Evolutionary conservation across 2,797 vertebrate genomes (phyloP).

Genomic region (Dipus sagitta): DNA sequence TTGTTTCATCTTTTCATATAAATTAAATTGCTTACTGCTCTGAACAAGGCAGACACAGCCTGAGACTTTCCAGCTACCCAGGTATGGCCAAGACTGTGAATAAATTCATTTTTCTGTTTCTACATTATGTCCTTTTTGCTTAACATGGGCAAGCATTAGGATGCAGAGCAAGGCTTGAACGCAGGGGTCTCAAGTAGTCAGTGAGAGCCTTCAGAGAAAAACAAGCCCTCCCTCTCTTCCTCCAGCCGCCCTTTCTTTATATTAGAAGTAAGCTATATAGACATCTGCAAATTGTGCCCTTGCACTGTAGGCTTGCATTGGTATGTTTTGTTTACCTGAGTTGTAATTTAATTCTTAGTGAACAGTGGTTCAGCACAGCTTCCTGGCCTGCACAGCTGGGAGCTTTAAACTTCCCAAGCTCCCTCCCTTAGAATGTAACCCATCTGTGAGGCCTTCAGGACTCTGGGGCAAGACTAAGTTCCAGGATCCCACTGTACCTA

Average conservation of each 20-base stretch:
- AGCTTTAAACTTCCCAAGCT: not conserved
- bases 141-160: not conserved
- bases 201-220: not conserved
- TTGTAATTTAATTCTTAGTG: not conserved
- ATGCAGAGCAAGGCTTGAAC: not conserved
- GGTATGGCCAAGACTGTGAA: not conserved
- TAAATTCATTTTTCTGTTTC: not conserved
- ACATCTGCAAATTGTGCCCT: not conserved
- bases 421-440: not conserved
- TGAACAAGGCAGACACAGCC: not conserved
- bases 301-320: not conserved
- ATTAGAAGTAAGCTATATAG: not conserved
- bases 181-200: not conserved
- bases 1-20: too few relatives aligned
- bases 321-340: not conserved
- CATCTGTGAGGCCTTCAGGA: not conserved
- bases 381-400: not conserved
- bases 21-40: not conserved
- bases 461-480: not conserved
- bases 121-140: not conserved
- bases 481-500: not conserved
- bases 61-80: not conserved
- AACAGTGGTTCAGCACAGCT: slow-evolving; percentile 10
- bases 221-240: not conserved
- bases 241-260: not conserved